Evolutionary conservation across 2,888 invertebrate genomes (phyloP).

Genomic region (Andrena marginata): DNA sequence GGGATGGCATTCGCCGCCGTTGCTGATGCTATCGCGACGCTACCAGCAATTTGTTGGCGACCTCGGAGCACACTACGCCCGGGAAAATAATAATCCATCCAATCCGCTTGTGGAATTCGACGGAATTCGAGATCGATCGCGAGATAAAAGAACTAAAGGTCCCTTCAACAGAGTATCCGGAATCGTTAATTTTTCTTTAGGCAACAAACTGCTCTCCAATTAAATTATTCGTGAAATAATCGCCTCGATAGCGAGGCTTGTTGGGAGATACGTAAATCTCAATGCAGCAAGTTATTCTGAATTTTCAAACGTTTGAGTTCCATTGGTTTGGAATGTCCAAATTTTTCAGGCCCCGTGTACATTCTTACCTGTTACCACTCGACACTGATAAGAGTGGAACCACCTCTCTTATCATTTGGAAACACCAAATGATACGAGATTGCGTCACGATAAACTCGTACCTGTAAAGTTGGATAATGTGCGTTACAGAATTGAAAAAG

Average conservation of each 20-base stretch:
- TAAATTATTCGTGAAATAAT: not conserved
- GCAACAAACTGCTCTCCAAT: too few relatives aligned
- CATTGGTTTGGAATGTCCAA: not conserved
- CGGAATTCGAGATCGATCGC: slow-evolving; percentile 1
- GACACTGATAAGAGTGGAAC: slow-evolving; percentile 4
- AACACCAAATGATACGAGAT: not conserved
- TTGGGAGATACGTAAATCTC: not conserved
- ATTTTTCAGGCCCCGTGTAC: not conserved
- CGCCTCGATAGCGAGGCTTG: not conserved
- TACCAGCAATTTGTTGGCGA: slow-evolving; percentile 46
- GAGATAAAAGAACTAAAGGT: not conserved
- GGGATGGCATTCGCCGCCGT: slow-evolving; percentile 19
- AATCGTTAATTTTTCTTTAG: not conserved
- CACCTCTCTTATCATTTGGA: not conserved
- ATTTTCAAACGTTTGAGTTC: not conserved
- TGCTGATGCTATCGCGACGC: slow-evolving; percentile 14
- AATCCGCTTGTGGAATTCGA: slow-evolving; percentile 14
- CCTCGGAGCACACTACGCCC: not conserved
- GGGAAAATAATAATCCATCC: slow-evolving; percentile 28
- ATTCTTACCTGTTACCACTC: not conserved
- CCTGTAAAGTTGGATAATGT: not conserved
- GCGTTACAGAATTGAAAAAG: not conserved
- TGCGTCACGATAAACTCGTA: not conserved
- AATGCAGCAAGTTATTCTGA: not conserved
- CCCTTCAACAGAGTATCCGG: not conserved